Evolutionary conservation across 2,888 invertebrate species (phyloP).

Genomic region (Melangyna quadrimaculata): DNA sequence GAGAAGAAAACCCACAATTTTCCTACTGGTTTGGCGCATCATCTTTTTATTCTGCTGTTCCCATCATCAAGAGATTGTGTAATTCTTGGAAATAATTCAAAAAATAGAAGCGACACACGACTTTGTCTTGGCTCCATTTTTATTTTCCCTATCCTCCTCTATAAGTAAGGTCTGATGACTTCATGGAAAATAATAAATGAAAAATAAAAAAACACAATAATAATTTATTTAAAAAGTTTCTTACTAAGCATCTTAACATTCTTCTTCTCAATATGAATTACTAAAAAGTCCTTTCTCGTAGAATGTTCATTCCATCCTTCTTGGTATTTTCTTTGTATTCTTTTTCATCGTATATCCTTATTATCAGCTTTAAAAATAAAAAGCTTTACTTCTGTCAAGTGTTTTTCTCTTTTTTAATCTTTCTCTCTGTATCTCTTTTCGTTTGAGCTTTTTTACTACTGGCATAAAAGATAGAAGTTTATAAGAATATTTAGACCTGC

Average conservation of each 20-base stretch:
- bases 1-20: neutral
- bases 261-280: neutral
- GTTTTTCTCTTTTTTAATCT: neutral
- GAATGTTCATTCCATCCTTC: neutral
- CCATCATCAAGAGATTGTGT: slow-evolving; percentile 27
- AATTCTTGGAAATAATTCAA: slow-evolving; percentile 65
- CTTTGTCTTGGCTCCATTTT: neutral
- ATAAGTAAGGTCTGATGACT: slow-evolving; percentile 16
- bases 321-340: neutral
- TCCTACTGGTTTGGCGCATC: slow-evolving; percentile 11
- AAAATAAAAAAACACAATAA: slow-evolving; percentile 17
- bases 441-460: slow-evolving; percentile 23
- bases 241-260: neutral
- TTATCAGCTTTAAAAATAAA: neutral
- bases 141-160: neutral
- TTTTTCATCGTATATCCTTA: neutral
- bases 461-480: slow-evolving; percentile 16
- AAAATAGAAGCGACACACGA: neutral
- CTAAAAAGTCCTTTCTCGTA: neutral
- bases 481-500: neutral
- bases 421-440: neutral
- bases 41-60: neutral
- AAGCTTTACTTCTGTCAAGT: slow-evolving; percentile 20
- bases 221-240: slow-evolving; percentile 44
- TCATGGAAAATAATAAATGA: slow-evolving; percentile 20